These are phyloP conservation scores for Heteropelma amictum DNA, from an alignment of 2,888 invertebrate species.

Conservation along the genomic window DNA sequence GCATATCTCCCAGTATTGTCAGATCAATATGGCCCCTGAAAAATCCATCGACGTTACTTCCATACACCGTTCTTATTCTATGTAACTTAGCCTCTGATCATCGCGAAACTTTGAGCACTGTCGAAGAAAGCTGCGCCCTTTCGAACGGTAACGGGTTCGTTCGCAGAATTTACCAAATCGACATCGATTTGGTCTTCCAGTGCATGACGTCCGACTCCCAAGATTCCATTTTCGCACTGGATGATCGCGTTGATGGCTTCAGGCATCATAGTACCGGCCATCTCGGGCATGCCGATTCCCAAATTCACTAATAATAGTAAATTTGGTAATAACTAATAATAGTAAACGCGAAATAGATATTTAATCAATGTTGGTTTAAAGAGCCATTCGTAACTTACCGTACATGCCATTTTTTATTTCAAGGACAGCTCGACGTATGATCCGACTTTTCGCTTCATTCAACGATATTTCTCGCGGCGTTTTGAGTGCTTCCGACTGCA, in stretches of 20 bases:
- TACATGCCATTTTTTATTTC: slow-evolving; percentile 99
- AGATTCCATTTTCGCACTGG: slow-evolving; percentile 98
- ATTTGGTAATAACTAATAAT: too few species aligned
- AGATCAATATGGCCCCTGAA: slow-evolving; percentile 94
- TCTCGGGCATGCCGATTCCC: slow-evolving; percentile 97
- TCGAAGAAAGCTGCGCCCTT: slow-evolving; percentile 95
- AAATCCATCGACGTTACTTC: slow-evolving; percentile 48
- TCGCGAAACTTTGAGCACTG: slow-evolving; percentile 98
- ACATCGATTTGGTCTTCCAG: slow-evolving; percentile 89
- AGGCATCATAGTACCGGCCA: slow-evolving; percentile 96
- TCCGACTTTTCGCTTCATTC: slow-evolving; percentile 88
- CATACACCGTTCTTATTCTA: neutral
- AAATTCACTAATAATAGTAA: slow-evolving; percentile 83
- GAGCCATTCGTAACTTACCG: slow-evolving; percentile 81
- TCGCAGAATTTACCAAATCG: slow-evolving; percentile 98
- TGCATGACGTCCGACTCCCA: slow-evolving; percentile 97
- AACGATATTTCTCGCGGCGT: slow-evolving; percentile 81
- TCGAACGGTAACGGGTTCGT: slow-evolving; percentile 96
- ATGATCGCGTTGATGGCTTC: slow-evolving; percentile 90
- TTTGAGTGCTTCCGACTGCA: slow-evolving; percentile 68
- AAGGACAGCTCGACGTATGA: slow-evolving; percentile 94
- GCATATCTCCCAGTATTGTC: slow-evolving; percentile 98
- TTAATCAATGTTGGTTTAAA: neutral
- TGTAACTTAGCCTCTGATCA: slow-evolving; percentile 92
- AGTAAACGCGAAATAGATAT: neutral